Percentiles rank a stretch among this genome's conserved stretches.
phyloP scores from a whole-genome alignment of 1,140 invertebrate species.

The Lysiphlebus fabarum region DNA sequence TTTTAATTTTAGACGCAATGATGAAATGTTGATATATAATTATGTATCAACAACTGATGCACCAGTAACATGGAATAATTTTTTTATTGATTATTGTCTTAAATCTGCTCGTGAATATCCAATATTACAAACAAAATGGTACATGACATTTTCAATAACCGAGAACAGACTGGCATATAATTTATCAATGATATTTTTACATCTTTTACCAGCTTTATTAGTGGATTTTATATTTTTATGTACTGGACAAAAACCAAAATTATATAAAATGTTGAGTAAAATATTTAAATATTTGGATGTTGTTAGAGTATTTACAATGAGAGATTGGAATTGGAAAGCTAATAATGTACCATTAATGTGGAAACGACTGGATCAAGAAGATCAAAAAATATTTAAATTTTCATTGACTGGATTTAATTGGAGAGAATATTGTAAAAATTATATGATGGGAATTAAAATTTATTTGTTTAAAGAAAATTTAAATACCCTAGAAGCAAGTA shows the following conservation, averaged over 20 bases:
- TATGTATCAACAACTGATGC: slow-evolving; percentile 68
- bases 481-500: slow-evolving; percentile 61
- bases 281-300: slow-evolving; percentile 70
- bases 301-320: slow-evolving; percentile 69
- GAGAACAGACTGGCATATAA: slow-evolving; percentile 56
- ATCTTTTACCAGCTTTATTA: slow-evolving; percentile 64
- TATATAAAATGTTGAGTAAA: slow-evolving; percentile 71
- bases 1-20: slow-evolving; percentile 36
- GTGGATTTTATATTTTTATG: slow-evolving; percentile 58
- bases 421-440: slow-evolving; percentile 64
- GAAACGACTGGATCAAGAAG: slow-evolving; percentile 56
- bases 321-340: slow-evolving; percentile 70
- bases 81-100: slow-evolving; percentile 52
- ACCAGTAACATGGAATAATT: slow-evolving; percentile 66
- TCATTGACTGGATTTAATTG: slow-evolving; percentile 67
- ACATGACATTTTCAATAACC: slow-evolving; percentile 56
- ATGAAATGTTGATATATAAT: slow-evolving; percentile 64
- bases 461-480: slow-evolving; percentile 72
- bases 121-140: slow-evolving; percentile 59
- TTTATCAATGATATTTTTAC: slow-evolving; percentile 57
- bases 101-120: slow-evolving; percentile 56
- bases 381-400: slow-evolving; percentile 67
- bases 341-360: slow-evolving; percentile 62
- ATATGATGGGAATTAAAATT: slow-evolving; percentile 63
- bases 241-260: slow-evolving; percentile 62